Evolutionary conservation across 2,888 invertebrate species (phyloP).

Genomic region (Ochlodes sylvanus): DNA sequence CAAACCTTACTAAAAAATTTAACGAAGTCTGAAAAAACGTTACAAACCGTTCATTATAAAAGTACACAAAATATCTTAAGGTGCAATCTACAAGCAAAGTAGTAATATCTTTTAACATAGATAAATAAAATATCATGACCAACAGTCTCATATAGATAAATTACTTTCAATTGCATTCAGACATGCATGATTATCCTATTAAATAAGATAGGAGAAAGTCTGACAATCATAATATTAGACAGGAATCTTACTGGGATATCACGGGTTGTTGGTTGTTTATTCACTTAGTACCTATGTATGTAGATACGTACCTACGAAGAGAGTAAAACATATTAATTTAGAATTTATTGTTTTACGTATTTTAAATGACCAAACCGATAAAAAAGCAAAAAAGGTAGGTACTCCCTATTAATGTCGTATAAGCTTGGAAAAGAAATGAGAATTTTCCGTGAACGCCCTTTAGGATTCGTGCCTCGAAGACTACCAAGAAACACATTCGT

Average conservation of each 20-base stretch:
- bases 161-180: conserved; percentile 46
- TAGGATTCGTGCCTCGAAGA: conserved; percentile 7
- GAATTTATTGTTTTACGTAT: no score
- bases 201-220: conserved; percentile 62
- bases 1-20: background rate
- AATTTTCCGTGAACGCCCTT: background rate
- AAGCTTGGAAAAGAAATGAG: no score
- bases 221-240: conserved; percentile 53
- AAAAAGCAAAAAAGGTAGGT: no score
- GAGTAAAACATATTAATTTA: no score
- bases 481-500: conserved; percentile 3
- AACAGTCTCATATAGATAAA: conserved; percentile 48
- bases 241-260: conserved; percentile 5
- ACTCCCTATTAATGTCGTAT: no score
- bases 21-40: background rate
- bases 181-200: conserved; percentile 33
- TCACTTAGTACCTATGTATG: no score
- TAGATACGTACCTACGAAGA: no score
- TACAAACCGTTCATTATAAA: conserved; percentile 24
- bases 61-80: conserved; percentile 32
- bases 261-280: background rate
- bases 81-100: conserved; percentile 29
- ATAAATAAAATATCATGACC: conserved; percentile 36
- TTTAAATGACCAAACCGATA: no score
- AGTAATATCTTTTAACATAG: conserved; percentile 22